Base-by-base conservation (phyloP, 2,888 invertebrate species). In the Gerris lacustris region DNA sequence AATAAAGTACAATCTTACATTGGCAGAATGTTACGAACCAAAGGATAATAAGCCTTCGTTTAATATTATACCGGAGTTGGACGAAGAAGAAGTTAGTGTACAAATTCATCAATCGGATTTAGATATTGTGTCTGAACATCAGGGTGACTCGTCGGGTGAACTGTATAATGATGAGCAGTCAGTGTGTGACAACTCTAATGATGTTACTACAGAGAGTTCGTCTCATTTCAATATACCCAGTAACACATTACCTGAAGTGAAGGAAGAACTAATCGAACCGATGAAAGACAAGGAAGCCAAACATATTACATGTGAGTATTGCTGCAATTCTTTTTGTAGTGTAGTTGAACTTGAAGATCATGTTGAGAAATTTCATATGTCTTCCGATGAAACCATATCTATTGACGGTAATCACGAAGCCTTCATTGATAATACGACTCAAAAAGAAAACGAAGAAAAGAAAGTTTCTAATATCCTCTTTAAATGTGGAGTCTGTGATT, bases 401-500 rank as follows among this genome's bases (percentile, higher is more conserved):
- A 2, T 31, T 1, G 31, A 31, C 31, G 31, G 31, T 4, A 4
- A 31, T 31, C 31, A 31, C 31, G 2, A 31, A 31, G 31, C 4
- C 31, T 31, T 4, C 2, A 4, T 31, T 4, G 31, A 31, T 31
- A 31, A 31, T 31, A 31, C 31, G 2, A 4, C 31, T 31, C 31
- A 7, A 31, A 2, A 9, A 17, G 45, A 67, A 1, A 5, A 7
- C 44, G 44, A 67, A 31, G 11, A 44, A 6, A n/a, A 6, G 9
- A 43, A 45, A 17, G 44, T n/a, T 15, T 67, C 67, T n/a, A 31
- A 67, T 44, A 11, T 67, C 17, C n/a, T 44, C 4, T 67, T 31
- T 44, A 67, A 67, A 11, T 67, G 67, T 5, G n/a, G 15, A 11
- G 31, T 44, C 7, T 67, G 67, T 45, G 67, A 44, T 44, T 67